Evolutionary conservation across 2,888 invertebrate genomes (phyloP), one percentile per base, ranked within the genome.

Genomic region (Vesta saturnalis): DNA sequence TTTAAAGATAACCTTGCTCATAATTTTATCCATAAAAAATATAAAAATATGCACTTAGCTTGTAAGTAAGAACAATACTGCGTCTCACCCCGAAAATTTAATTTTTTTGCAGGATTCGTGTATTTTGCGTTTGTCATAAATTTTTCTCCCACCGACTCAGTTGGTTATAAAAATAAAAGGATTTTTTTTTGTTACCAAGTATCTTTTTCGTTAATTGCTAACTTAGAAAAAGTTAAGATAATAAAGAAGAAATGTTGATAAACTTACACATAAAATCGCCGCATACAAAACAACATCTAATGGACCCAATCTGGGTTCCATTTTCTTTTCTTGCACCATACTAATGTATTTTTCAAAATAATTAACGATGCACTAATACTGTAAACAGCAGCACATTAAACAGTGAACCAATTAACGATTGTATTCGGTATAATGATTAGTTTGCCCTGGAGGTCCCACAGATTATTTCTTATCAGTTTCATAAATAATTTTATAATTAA

Each of bases 391-490:
- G 64, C 59, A 54, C 57, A 56, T 56, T 57, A 46, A 67, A 55
- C 43, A 49, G 61, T 61, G 46, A 58, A 46, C 61, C 58, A 67
- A 67, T 59, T 62, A 63, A 59, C 19, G 67, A 66, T 59, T 67
- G 52, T 59, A 22, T 56, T 55, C 56, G 56, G 62, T 39, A 52
- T 58, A 18, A 39, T n/a, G n/a, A 58, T 58, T 58, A 21, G 59
- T 58, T 19, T 67, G 67, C 67, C 67, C 67, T 47, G 46, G 58
- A 39, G 59, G 54, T 58, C 18, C 56, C 56, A 46, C 61, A 58
- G 67, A 67, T 67, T 54, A 67, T 58, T 52, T 15, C 23, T 67
- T 67, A 67, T 67, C 67, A 63, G 62, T 52, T 67, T 57, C 43
- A 57, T 67, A 67, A 62, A 67, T 67, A 67, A 18, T 39, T 39